A percentile compares a stretch with the other conserved stretches of the same genome.
phyloP scores from a whole-genome alignment of 2,888 invertebrate species.

The Drosophila mettleri region DNA sequence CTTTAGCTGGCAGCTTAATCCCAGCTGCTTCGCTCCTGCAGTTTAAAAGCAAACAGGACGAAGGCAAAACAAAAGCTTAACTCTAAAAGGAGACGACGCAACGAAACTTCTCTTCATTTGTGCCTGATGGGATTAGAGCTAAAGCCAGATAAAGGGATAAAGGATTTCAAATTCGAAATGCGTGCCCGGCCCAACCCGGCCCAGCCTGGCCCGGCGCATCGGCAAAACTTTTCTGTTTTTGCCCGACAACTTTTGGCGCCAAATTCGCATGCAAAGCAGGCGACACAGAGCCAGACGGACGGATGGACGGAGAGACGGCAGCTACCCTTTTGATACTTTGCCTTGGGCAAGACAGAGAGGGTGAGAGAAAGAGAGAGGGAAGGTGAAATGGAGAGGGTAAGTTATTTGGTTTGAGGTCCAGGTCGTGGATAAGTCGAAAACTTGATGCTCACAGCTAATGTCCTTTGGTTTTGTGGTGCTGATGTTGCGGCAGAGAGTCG shows the following conservation, averaged over 20 bases:
- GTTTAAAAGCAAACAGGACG: constrained; percentile 71
- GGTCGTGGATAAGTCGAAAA: constrained; percentile 81
- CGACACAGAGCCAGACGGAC: constrained; percentile 20
- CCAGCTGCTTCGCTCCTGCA: constrained; percentile 58
- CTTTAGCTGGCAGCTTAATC: constrained; percentile 76
- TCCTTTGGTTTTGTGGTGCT: constrained; percentile 61
- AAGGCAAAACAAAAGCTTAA: constrained; percentile 78
- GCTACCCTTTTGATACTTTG: constrained; percentile 51
- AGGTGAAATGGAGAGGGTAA: background rate
- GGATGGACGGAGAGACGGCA: background rate
- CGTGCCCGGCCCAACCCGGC: constrained; percentile 52
- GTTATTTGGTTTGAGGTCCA: constrained; percentile 52
- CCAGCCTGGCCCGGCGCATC: constrained; percentile 28
- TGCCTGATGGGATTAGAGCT: constrained; percentile 85
- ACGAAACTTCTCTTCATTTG: constrained; percentile 83
- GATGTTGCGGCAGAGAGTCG: background rate
- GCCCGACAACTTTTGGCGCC: constrained; percentile 72
- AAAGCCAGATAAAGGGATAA: constrained; percentile 86
- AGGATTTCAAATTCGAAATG: constrained; percentile 81
- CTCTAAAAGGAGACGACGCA: constrained; percentile 39
- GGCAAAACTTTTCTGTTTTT: constrained; percentile 32
- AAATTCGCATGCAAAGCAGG: constrained; percentile 78
- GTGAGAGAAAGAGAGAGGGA: background rate
- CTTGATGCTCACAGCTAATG: constrained; percentile 77
- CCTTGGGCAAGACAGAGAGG: background rate